A percentile compares a stretch with the other conserved stretches of the same genome.
Conservation (phyloP, 2,888 invertebrate species). For the Clostera curtula region DNA sequence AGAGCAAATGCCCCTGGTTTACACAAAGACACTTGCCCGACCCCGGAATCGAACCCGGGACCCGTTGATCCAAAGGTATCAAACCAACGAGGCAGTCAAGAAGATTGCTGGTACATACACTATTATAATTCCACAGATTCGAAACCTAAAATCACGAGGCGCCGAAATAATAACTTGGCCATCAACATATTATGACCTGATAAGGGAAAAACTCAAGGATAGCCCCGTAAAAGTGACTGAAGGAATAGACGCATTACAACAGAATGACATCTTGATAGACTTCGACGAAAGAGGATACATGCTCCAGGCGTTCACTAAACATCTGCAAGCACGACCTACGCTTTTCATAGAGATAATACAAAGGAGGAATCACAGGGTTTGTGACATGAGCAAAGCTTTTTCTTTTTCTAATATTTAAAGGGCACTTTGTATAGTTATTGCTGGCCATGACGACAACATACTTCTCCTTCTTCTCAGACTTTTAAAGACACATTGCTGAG, state of each 20-base stretch:
- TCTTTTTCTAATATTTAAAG: no score
- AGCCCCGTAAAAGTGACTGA: constrained; percentile 82
- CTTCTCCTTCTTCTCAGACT: no score
- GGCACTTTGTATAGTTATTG: no score
- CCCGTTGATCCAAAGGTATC: no score
- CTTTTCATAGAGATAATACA: constrained; percentile 97
- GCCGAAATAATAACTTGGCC: constrained; percentile 93
- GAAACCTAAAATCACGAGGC: constrained; percentile 85
- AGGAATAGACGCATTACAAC: constrained; percentile 85
- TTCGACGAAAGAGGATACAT: constrained; percentile 98
- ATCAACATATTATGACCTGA: constrained; percentile 88
- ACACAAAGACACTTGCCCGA: no score
- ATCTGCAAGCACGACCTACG: constrained; percentile 96
- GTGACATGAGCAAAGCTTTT: no score
- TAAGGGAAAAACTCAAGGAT: constrained; percentile 82
- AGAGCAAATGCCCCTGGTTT: no score
- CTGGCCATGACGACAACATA: no score
- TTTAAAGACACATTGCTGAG: no score
- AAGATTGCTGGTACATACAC: no score
- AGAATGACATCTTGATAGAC: constrained; percentile 93
- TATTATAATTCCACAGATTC: constrained; percentile 63
- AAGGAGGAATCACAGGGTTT: constrained; percentile 91
- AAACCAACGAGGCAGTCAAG: no score
- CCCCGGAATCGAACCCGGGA: no score
- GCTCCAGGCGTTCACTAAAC: constrained; percentile 96